A percentile compares a stretch with the other conserved stretches of the same genome.
Conservation (phyloP, 2,797 vertebrate species). For the Cichlasoma orientale region DNA sequence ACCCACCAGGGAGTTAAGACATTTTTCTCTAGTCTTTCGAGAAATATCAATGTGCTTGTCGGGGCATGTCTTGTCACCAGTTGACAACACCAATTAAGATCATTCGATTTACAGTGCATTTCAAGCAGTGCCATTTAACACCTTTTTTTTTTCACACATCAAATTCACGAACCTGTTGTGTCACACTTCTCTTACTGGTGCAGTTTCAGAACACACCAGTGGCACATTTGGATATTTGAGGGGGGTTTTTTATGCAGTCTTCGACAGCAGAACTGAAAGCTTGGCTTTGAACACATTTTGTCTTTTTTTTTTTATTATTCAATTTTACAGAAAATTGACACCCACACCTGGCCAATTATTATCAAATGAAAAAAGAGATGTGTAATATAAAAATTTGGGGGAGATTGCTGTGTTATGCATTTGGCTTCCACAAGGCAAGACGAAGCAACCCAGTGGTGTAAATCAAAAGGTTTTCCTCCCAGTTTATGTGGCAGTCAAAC, state of each 20-base stretch:
- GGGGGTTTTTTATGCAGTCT: background rate
- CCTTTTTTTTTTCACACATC: conserved; percentile 8
- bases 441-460: too few species aligned
- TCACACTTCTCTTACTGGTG: conserved; percentile 21
- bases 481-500: background rate
- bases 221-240: background rate
- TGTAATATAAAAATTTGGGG: background rate
- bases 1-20: background rate
- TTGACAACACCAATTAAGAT: conserved; percentile 18
- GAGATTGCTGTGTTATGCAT: too few species aligned
- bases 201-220: conserved; percentile 14
- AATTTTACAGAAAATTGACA: background rate
- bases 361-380: background rate
- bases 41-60: background rate
- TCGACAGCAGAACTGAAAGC: background rate
- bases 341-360: background rate
- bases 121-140: conserved; percentile 15
- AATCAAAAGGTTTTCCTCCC: too few species aligned
- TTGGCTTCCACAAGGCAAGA: background rate
- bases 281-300: background rate
- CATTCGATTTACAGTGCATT: conserved; percentile 12
- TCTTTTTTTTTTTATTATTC: background rate
- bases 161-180: conserved; percentile 1
- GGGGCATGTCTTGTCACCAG: background rate
- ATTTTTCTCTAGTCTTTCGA: background rate